Conservation (phyloP, 2,888 invertebrate genomes). For the Griposia aprilina region DNA sequence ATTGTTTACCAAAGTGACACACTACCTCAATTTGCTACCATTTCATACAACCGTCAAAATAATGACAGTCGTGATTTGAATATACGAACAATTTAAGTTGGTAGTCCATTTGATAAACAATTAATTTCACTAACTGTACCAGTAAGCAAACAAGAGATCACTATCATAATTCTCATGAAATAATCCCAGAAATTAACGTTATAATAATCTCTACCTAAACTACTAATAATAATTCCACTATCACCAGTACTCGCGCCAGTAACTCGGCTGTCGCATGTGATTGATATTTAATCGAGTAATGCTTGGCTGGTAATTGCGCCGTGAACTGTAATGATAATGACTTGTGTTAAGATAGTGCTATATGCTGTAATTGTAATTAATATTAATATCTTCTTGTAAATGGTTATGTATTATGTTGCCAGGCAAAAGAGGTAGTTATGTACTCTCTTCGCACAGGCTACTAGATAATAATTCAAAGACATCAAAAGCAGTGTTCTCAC, state of each 20-base stretch:
- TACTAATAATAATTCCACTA: slow-evolving; percentile 7
- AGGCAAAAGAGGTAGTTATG: not conserved
- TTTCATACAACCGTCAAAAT: not conserved
- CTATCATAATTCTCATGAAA: not conserved
- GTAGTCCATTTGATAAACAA: not conserved
- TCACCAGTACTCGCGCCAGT: slow-evolving; percentile 27
- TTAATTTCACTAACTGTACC: not conserved
- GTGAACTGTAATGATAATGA: slow-evolving; percentile 42
- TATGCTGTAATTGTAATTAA: slow-evolving; percentile 20
- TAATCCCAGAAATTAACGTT: not conserved
- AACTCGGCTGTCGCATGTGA: slow-evolving; percentile 39
- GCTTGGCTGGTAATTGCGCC: slow-evolving; percentile 20
- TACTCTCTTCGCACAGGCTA: not conserved
- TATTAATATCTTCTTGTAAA: slow-evolving; percentile 37
- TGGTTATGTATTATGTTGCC: not conserved
- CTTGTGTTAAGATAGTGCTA: slow-evolving; percentile 28
- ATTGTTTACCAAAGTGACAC: not conserved
- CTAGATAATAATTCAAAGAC: too few relatives aligned
- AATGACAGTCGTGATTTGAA: not conserved
- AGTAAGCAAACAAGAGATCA: not conserved
- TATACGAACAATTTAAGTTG: not conserved
- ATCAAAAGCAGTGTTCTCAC: not conserved
- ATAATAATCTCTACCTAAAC: not conserved
- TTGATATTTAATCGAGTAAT: slow-evolving; percentile 56
- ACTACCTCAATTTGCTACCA: not conserved